Evolutionary conservation across 2,888 invertebrate species (phyloP).

Genomic region (Resseliella maxima): DNA sequence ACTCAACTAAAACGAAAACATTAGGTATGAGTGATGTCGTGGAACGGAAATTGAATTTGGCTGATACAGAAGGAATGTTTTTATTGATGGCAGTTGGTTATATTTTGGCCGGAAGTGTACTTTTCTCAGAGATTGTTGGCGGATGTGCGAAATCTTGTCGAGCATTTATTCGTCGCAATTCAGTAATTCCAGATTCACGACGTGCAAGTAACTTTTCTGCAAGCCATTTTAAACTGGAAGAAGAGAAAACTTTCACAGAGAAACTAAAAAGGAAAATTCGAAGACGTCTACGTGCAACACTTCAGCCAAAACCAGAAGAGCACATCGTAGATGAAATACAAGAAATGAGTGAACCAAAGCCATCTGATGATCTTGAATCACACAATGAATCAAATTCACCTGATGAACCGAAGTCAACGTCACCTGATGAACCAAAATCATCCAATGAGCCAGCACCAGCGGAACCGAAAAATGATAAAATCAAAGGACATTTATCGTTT

Average conservation of each 20-base stretch:
- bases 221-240: neutral
- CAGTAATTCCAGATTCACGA: neutral
- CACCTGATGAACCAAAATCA: too few species aligned
- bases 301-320: neutral
- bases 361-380: too few species aligned
- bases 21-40: slow-evolving; percentile 70
- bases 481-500: neutral
- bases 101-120: slow-evolving; percentile 72
- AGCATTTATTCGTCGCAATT: slow-evolving; percentile 61
- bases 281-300: neutral
- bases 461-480: too few species aligned
- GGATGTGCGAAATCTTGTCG: slow-evolving; percentile 74
- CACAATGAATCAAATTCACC: too few species aligned
- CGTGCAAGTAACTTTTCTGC: neutral
- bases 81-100: slow-evolving; percentile 78
- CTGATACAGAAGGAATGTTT: slow-evolving; percentile 87
- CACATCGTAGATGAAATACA: neutral
- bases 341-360: neutral
- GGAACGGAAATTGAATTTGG: slow-evolving; percentile 80
- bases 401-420: too few species aligned
- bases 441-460: too few species aligned
- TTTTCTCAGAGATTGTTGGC: slow-evolving; percentile 78
- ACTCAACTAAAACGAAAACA: slow-evolving; percentile 69
- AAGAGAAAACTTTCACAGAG: neutral
- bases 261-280: slow-evolving; percentile 8